Conservation (phyloP, 2,113 vertebrate species). For the Leucopsar rothschildi region DNA sequence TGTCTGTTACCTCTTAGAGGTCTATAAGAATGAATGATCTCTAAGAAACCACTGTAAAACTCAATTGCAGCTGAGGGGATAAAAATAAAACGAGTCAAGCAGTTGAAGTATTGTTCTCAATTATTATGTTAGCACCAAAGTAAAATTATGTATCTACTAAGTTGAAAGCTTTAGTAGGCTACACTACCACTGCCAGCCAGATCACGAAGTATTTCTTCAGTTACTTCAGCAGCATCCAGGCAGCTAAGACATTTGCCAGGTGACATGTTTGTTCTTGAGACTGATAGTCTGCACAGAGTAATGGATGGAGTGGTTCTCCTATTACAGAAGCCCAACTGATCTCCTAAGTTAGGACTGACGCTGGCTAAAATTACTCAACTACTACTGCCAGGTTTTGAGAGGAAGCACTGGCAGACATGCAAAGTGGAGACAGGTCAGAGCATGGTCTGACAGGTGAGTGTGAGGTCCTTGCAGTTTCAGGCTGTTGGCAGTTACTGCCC, state of each 20-base stretch:
- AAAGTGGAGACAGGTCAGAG: neutral
- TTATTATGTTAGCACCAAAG: neutral
- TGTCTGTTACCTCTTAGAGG: slow-evolving; percentile 62
- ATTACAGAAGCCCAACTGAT: neutral
- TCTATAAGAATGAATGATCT: slow-evolving; percentile 59
- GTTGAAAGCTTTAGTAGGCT: neutral
- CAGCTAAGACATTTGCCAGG: neutral
- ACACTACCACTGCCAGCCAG: neutral
- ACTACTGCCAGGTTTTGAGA: neutral
- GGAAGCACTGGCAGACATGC: neutral
- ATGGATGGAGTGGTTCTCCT: neutral
- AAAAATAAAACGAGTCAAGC: slow-evolving; percentile 41
- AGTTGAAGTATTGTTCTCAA: neutral
- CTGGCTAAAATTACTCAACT: neutral
- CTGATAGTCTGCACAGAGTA: neutral
- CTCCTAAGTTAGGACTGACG: neutral
- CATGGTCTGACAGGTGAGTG: neutral
- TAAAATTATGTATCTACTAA: neutral
- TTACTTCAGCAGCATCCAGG: neutral
- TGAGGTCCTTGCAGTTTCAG: neutral
- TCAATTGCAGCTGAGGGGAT: slow-evolving; percentile 26
- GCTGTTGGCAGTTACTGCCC: neutral
- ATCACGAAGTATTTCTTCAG: neutral
- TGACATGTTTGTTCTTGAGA: neutral
- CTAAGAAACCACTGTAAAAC: slow-evolving; percentile 72